phyloP scores from a whole-genome alignment of 2,113 vertebrate genomes.

The Indri indri region DNA sequence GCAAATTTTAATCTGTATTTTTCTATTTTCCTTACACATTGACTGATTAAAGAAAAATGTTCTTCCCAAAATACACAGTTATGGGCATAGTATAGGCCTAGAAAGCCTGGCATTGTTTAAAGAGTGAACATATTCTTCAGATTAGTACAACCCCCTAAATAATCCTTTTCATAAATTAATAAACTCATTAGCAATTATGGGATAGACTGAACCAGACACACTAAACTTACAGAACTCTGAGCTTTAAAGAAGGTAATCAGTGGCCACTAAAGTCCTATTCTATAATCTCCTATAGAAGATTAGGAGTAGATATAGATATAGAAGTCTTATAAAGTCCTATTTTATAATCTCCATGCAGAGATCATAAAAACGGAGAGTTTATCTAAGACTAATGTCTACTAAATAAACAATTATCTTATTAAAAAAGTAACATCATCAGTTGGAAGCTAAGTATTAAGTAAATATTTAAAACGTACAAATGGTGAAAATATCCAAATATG shows the following conservation, averaged over 20 bases:
- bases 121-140: not conserved
- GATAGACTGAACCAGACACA: not conserved
- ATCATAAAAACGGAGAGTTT: not conserved
- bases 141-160: not conserved
- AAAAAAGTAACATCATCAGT: not conserved
- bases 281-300: not conserved
- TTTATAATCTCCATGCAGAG: not conserved
- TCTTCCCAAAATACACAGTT: not conserved
- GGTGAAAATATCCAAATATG: not conserved
- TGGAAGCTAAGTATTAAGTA: not conserved
- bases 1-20: too few species aligned
- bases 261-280: not conserved
- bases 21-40: not conserved
- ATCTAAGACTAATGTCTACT: not conserved
- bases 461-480: constrained; percentile 11
- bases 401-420: not conserved
- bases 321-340: not conserved
- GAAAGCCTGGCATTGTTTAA: not conserved
- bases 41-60: not conserved
- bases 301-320: too few species aligned
- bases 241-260: not conserved
- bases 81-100: not conserved
- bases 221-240: not conserved
- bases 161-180: not conserved
- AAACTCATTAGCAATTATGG: not conserved